Percentiles rank a stretch among this genome's conserved stretches.
Evolutionary conservation across 2,797 vertebrate genomes (phyloP).

Genomic region (Galagoides demidoff): DNA sequence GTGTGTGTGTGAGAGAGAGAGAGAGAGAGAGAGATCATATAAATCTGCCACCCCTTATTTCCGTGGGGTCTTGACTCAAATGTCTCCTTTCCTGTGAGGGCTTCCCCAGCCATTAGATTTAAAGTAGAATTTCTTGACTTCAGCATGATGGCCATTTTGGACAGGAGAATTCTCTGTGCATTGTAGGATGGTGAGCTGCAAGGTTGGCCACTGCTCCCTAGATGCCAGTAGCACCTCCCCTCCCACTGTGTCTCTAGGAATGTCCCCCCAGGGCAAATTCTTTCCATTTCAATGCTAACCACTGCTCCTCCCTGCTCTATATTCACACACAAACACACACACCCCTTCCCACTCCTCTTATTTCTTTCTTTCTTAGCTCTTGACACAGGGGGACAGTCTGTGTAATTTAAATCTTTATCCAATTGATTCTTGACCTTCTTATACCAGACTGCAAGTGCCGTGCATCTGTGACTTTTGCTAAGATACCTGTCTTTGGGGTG

Average conservation of each 20-base stretch:
- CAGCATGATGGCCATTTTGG: not conserved
- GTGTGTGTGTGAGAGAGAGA: not conserved
- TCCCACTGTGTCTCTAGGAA: not conserved
- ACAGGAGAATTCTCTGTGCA: fast-evolving
- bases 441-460: not conserved
- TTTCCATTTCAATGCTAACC: not conserved
- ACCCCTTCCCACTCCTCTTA: too few species aligned
- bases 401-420: fast-evolving
- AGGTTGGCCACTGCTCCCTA: not conserved
- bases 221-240: not conserved
- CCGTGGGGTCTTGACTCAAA: not conserved
- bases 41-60: not conserved
- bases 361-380: not conserved
- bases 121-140: not conserved
- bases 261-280: not conserved
- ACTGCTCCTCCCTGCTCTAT: not conserved
- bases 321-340: too few species aligned
- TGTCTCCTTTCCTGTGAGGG: not conserved
- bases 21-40: too few species aligned
- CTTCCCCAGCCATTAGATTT: not conserved
- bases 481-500: not conserved
- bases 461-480: not conserved
- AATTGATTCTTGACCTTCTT: not conserved
- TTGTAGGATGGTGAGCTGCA: fast-evolving
- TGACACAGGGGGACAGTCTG: not conserved